These are phyloP conservation scores for Falcaria lacertinaria DNA, from an alignment of 2,888 invertebrate species.

Conservation along the genomic window DNA sequence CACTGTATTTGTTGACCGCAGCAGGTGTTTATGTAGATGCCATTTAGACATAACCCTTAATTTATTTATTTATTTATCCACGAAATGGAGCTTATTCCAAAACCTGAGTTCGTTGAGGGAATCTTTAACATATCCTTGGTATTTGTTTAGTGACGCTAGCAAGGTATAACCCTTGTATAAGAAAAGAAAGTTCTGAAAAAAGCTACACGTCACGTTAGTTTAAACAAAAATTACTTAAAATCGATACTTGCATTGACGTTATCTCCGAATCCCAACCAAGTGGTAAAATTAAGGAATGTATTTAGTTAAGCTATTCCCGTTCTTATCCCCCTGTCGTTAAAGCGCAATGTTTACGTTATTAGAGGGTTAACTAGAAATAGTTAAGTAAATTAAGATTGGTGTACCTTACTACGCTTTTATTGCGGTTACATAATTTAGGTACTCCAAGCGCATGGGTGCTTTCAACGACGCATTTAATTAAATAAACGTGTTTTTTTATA, in stretches of 20 bases:
- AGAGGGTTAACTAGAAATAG: background rate
- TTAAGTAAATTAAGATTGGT: background rate
- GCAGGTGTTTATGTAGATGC: slow-evolving; percentile 43
- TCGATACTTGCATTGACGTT: background rate
- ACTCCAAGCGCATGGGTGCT: background rate
- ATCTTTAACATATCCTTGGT: no score
- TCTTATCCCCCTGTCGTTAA: background rate
- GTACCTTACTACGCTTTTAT: background rate
- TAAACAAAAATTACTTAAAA: no score
- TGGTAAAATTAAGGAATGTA: background rate
- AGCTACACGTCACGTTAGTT: no score
- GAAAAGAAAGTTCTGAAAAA: no score
- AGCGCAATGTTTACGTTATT: background rate
- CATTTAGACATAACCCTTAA: background rate
- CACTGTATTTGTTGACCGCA: slow-evolving; percentile 66
- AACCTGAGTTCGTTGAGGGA: no score
- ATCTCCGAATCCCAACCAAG: background rate
- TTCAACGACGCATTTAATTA: background rate
- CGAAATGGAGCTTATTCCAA: no score
- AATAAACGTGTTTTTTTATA: no score
- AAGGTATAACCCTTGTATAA: no score
- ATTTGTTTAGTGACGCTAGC: no score
- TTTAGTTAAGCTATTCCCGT: background rate
- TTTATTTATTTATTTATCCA: no score
- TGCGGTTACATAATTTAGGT: background rate